phyloP scores from a whole-genome alignment of 2,113 vertebrate species.

The Burhinus bistriatus region DNA sequence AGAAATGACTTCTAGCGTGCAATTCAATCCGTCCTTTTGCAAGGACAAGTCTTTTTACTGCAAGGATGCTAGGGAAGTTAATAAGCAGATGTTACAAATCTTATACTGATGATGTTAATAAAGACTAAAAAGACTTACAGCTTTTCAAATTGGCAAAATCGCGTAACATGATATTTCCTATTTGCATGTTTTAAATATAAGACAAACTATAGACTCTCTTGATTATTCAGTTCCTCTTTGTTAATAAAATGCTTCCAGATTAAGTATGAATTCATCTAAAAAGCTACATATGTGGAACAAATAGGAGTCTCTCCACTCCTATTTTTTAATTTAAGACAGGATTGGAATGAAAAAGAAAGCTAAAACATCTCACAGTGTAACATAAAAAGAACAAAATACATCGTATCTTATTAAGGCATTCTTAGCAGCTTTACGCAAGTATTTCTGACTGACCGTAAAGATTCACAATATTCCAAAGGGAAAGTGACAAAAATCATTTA shows the following conservation, averaged over 20 bases:
- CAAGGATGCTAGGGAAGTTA: background rate
- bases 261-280: background rate
- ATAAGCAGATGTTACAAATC: background rate
- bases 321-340: background rate
- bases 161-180: background rate
- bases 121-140: background rate
- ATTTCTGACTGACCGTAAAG: conserved; percentile 5
- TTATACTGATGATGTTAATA: background rate
- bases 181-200: background rate
- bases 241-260: background rate
- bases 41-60: background rate
- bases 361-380: background rate
- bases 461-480: conserved; percentile 26
- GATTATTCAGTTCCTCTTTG: background rate
- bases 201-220: background rate
- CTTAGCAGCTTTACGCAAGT: conserved; percentile 5
- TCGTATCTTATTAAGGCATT: background rate
- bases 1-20: background rate
- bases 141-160: background rate
- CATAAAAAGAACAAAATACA: conserved; percentile 33
- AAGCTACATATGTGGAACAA: background rate
- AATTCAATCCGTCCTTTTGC: background rate
- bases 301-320: background rate
- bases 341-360: conserved; percentile 33
- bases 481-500: conserved; percentile 40